A percentile compares a stretch with the other conserved stretches of the same genome.
Evolutionary conservation across 2,797 vertebrate genomes (phyloP).

Genomic region (Lithobates sylvaticus): DNA sequence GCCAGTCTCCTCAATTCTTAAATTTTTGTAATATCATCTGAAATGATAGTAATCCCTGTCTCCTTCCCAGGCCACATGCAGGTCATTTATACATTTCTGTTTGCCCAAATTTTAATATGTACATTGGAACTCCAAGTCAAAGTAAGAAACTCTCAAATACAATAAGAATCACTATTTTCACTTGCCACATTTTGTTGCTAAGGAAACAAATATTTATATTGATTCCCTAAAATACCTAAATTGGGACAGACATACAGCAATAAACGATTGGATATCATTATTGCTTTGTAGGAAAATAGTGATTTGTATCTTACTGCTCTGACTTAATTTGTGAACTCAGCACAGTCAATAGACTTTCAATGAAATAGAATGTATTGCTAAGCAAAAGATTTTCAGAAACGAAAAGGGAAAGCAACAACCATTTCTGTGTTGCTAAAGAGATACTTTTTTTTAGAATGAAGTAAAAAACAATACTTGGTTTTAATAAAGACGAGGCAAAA

Average conservation of each 20-base stretch:
- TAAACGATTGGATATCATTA: too few species aligned
- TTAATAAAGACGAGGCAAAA: too few species aligned
- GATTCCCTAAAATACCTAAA: not conserved
- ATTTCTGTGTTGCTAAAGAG: too few species aligned
- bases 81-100: conserved; percentile 26
- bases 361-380: too few species aligned
- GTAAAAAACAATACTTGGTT: too few species aligned
- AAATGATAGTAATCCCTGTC: conserved; percentile 52
- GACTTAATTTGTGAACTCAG: too few species aligned
- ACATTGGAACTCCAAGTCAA: conserved; percentile 15
- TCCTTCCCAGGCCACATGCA: conserved; percentile 41
- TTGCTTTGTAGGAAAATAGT: too few species aligned
- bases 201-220: conserved; percentile 14
- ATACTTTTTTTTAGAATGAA: too few species aligned
- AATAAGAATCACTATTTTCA: conserved; percentile 1
- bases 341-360: too few species aligned
- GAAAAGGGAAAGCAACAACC: not conserved
- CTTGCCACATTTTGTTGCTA: not conserved
- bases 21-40: conserved; percentile 54
- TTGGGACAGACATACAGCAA: too few species aligned
- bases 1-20: conserved; percentile 26
- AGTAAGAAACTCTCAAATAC: not conserved
- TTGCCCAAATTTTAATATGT: conserved; percentile 15
- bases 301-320: too few species aligned
- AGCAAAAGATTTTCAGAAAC: too few species aligned